Conservation (phyloP, 2,888 invertebrate species). For the Limnephilus auricula region DNA sequence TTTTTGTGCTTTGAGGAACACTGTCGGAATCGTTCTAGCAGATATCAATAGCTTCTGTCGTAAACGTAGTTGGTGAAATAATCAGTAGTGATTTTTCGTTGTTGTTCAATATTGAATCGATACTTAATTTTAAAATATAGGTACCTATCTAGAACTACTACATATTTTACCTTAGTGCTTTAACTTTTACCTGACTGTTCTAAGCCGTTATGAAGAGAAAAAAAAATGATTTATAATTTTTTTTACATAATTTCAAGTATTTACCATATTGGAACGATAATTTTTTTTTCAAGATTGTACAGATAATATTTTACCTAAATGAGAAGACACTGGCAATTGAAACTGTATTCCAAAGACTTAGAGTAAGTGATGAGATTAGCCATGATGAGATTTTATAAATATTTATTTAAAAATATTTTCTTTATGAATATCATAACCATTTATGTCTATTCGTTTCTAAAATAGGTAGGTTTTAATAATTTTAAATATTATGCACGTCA, state of each 20-base stretch:
- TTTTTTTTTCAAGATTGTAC: too few relatives aligned
- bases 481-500: background rate
- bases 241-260: too few relatives aligned
- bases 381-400: background rate
- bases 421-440: background rate
- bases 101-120: background rate
- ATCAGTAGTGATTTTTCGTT: background rate
- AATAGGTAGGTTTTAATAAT: too few relatives aligned
- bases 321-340: too few relatives aligned
- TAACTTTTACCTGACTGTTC: too few relatives aligned
- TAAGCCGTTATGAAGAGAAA: too few relatives aligned
- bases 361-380: background rate
- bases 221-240: too few relatives aligned
- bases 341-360: background rate
- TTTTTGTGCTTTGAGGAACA: background rate
- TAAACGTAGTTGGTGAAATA: background rate
- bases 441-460: background rate
- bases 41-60: background rate
- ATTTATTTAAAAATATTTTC: too few relatives aligned
- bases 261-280: too few relatives aligned
- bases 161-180: too few relatives aligned
- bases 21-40: background rate
- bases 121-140: background rate
- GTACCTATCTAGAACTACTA: background rate
- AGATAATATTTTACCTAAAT: too few relatives aligned